Percentiles rank a stretch among this genome's conserved stretches.
phyloP scores from a whole-genome alignment of 2,888 invertebrate species.

The Lamellibrachia columna region DNA sequence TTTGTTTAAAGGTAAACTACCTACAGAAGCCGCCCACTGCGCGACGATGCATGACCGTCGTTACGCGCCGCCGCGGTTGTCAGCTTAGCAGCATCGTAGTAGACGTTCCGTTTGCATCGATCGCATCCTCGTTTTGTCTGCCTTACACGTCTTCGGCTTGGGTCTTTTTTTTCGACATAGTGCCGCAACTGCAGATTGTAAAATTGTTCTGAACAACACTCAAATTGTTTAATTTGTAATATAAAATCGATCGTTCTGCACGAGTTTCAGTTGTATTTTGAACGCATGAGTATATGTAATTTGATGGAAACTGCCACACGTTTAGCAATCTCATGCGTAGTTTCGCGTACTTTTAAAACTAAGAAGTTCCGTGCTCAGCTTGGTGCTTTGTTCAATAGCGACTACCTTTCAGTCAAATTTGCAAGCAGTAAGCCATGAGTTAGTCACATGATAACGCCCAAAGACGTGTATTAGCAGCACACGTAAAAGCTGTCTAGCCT shows the following conservation, averaged over 20 bases:
- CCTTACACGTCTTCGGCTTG: background rate
- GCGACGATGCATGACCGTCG: background rate
- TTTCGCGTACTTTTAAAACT: background rate
- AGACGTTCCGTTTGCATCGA: slow-evolving; percentile 7
- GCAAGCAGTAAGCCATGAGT: background rate
- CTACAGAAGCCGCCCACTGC: background rate
- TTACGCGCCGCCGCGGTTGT: background rate
- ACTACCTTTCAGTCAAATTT: background rate
- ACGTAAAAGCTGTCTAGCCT: background rate
- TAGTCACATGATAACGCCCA: background rate
- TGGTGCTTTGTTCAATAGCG: background rate
- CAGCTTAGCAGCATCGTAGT: background rate
- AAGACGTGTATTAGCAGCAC: background rate
- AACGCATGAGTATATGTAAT: background rate
- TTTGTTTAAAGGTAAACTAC: background rate
- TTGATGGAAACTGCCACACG: background rate
- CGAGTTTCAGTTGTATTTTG: background rate
- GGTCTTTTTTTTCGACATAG: background rate
- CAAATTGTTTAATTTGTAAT: background rate
- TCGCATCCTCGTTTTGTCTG: background rate
- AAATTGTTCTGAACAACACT: background rate
- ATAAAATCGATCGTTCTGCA: background rate
- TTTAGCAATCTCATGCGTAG: background rate
- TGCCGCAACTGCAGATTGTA: background rate
- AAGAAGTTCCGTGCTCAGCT: background rate